phyloP scores from a whole-genome alignment of 2,113 vertebrate genomes.

The Corythornis cristatus region DNA sequence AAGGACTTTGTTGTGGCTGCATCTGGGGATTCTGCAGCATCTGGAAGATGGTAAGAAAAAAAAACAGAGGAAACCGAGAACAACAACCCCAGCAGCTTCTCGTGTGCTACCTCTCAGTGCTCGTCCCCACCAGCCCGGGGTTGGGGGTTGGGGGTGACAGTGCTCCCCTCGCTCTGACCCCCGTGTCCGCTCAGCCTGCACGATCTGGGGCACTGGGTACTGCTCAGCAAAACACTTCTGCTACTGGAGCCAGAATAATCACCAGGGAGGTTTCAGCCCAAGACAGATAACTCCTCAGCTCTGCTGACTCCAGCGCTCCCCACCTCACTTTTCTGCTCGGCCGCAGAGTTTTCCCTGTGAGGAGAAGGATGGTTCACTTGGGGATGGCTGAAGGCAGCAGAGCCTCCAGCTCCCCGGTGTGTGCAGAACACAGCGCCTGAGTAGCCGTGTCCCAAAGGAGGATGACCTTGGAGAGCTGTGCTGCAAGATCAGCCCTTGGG shows the following conservation, averaged over 20 bases:
- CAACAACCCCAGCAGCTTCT: slow-evolving; percentile 12
- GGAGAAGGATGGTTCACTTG: background rate
- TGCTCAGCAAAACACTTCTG: background rate
- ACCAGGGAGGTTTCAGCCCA: background rate
- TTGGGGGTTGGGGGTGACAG: background rate
- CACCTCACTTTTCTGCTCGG: background rate
- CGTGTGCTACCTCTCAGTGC: background rate
- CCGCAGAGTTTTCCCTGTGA: background rate
- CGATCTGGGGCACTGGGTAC: background rate
- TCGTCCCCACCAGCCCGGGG: fast-evolving
- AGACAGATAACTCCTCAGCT: background rate
- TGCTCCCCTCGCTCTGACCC: background rate
- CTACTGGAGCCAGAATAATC: background rate
- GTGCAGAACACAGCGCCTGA: background rate
- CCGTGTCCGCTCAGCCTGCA: background rate
- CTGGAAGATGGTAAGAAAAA: slow-evolving; percentile 58
- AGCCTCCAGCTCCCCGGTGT: fast-evolving
- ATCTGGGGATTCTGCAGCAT: slow-evolving; percentile 69
- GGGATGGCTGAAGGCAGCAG: background rate
- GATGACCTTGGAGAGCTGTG: background rate
- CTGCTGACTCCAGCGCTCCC: background rate
- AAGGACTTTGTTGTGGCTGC: slow-evolving; percentile 60
- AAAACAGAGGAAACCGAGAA: slow-evolving; percentile 12
- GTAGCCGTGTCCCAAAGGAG: background rate
- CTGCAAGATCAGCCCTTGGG: background rate